Conservation (phyloP, 2,113 vertebrate species). For the Pithys albifrons region DNA sequence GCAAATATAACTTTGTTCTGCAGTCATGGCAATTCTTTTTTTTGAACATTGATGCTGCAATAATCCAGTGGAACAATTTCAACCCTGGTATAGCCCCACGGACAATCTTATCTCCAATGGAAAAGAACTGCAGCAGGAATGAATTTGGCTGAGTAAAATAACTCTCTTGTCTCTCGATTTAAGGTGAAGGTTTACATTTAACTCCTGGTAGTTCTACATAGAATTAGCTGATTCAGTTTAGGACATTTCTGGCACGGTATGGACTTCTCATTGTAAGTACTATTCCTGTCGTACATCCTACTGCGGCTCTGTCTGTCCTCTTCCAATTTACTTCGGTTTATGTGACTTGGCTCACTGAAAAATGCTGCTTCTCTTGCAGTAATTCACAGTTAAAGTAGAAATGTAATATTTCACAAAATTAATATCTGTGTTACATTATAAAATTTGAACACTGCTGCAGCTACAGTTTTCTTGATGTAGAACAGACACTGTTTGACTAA, state of each 20-base stretch:
- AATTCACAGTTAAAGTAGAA: not conserved
- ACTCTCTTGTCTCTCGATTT: not conserved
- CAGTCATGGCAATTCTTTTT: not conserved
- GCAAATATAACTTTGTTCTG: not conserved
- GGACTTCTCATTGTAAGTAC: not conserved
- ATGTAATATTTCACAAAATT: constrained; percentile 1
- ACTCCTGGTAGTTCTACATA: not conserved
- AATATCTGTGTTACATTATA: constrained; percentile 31
- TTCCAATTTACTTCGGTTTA: not conserved
- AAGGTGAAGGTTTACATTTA: not conserved
- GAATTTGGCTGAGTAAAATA: not conserved
- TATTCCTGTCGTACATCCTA: not conserved
- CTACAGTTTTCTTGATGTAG: constrained; percentile 31
- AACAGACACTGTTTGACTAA: constrained; percentile 23
- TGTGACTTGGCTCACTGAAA: not conserved
- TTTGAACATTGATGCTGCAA: not conserved
- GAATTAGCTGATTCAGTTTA: not conserved
- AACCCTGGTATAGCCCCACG: not conserved
- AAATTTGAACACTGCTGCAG: constrained; percentile 11
- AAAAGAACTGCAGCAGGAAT: not conserved
- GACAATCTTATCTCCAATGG: not conserved
- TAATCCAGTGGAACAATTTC: not conserved
- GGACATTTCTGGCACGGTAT: not conserved
- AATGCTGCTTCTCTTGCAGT: not conserved
- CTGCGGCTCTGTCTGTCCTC: not conserved